Base-by-base conservation (phyloP, 2,797 vertebrate species). In the Anguilla megastoma region DNA sequence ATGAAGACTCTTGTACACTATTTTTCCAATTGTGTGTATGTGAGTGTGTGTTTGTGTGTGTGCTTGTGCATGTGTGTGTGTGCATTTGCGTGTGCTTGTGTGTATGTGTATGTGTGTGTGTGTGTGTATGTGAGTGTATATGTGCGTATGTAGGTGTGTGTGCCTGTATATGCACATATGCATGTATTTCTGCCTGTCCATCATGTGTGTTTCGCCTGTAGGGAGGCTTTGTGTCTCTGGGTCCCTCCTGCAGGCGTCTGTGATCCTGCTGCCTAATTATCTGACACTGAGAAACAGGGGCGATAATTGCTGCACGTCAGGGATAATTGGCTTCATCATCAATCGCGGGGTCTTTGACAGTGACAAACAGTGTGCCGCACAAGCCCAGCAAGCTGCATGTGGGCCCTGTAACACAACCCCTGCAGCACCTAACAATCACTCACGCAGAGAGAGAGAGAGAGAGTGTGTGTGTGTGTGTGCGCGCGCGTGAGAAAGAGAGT, bases 361-460 rank as follows among this genome's bases (percentile, higher is more conserved):
- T 56, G 90, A 93, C 92, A 95, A 95, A 84, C 83, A 84, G 2
- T 30, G 27, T n/a, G 24, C 41, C 21, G 12, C 10, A 33, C 2
- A 16, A 76, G 71, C 1, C 12, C 50, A 45, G 48, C 45, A 21
- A 56, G 9, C 0, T 9, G 83, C 83, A 56, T 33, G 83, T 6
- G n/a, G 79, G 36, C 76, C 79, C 45, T 82, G 45, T 82, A 16
- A 45, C 33, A 41, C 33, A 18, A 36, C 18, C 33, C 33, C 45
- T 24, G 7, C 45, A 50, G 79, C 79, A 6, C 41, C 21, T 45
- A 48, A 24, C 79, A 82, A 12, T 30, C 79, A 82, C 21, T 21
- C 41, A 50, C 6, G 18, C 16, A 50, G 4, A 8, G 63, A 27
- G 63, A 16, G 30, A 76, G 71, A 82, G 45, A 3, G 45, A 48